A percentile compares a stretch with the other conserved stretches of the same genome.
Evolutionary conservation across 2,113 vertebrate genomes (phyloP).

Genomic region (Bettongia penicillata): DNA sequence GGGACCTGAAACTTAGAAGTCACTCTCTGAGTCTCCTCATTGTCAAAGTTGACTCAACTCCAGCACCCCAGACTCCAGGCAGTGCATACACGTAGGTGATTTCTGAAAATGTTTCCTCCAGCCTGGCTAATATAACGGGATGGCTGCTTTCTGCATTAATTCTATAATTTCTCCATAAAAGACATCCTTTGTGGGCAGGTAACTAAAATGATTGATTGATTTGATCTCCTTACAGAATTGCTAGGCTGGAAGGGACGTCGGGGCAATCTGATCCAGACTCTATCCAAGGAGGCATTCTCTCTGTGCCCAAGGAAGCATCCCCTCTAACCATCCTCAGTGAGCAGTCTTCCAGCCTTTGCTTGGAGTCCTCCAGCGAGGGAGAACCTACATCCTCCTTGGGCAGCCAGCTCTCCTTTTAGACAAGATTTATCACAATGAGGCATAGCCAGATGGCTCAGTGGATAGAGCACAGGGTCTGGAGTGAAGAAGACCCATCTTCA

Average conservation of each 20-base stretch:
- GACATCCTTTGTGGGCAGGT: too few species aligned
- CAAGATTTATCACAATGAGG: not conserved
- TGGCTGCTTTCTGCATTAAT: not conserved
- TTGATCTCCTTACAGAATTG: not conserved
- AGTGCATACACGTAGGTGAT: not conserved
- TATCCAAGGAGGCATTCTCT: not conserved
- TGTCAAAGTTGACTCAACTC: not conserved
- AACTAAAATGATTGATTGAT: not conserved
- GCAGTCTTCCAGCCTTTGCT: not conserved
- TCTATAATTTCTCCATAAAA: not conserved
- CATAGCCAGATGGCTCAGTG: too few species aligned
- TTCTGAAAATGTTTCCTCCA: not conserved
- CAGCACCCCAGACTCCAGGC: not conserved
- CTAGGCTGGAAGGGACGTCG: not conserved
- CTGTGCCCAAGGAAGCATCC: not conserved
- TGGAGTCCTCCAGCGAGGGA: not conserved
- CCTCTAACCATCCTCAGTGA: not conserved
- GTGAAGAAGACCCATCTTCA: not conserved
- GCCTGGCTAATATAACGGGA: not conserved
- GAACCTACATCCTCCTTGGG: too few species aligned
- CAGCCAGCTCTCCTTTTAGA: too few species aligned
- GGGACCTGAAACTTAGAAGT: too few species aligned
- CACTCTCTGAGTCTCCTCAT: not conserved
- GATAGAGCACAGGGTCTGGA: not conserved
- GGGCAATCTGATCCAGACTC: not conserved